Percentiles rank a stretch among this genome's conserved stretches.
phyloP scores from a whole-genome alignment of 92 coral and sea anemone species.

The Parazoanthus swiftii region DNA sequence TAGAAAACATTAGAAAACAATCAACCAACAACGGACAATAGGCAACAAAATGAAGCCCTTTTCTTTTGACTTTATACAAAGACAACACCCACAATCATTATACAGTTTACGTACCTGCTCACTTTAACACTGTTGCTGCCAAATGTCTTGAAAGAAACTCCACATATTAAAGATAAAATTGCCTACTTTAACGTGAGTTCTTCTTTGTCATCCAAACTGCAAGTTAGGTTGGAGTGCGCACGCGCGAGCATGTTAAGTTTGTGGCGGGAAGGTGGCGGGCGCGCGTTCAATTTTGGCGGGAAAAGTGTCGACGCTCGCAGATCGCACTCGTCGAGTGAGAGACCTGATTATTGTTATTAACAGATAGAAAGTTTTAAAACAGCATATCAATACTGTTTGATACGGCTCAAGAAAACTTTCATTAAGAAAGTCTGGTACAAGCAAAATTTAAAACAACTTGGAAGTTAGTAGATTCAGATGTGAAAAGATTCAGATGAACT shows the following conservation, averaged over 20 bases:
- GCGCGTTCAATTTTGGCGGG: constrained; percentile 41
- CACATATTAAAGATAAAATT: not conserved
- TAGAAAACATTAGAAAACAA: not conserved
- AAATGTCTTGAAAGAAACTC: not conserved
- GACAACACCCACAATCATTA: not conserved
- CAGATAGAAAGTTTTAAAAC: not conserved
- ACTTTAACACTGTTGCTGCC: not conserved
- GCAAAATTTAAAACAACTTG: not conserved
- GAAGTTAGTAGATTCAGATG: not conserved
- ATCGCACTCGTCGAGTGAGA: not conserved
- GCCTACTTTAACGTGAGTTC: not conserved
- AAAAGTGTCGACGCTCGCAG: constrained; percentile 10
- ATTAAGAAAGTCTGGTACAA: not conserved
- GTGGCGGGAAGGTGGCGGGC: constrained; percentile 7
- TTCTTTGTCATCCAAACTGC: not conserved
- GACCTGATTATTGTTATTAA: not conserved
- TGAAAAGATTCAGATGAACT: not conserved
- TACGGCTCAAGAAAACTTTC: not conserved
- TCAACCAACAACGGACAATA: no score
- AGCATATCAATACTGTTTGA: no score
- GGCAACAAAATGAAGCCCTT: not conserved
- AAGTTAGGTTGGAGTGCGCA: not conserved
- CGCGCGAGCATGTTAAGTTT: not conserved
- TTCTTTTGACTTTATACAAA: not conserved
- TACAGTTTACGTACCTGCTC: not conserved